Base-by-base conservation (phyloP, 2,888 invertebrate species). In the Xylophagus ater region DNA sequence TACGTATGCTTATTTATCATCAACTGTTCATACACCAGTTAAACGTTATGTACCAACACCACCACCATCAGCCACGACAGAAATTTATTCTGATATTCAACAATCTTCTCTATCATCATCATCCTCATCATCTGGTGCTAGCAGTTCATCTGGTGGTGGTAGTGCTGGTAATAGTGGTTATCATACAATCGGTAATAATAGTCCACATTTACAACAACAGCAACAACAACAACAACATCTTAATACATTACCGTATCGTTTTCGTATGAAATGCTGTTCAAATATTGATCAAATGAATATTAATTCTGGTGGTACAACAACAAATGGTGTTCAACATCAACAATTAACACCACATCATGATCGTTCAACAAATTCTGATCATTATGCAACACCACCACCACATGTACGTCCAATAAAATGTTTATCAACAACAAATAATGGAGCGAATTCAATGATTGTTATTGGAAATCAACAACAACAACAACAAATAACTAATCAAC, bases 31-130 rank as follows among this genome's bases (percentile, higher is more conserved):
- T 41, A 65, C 65, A 5, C 65, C 65, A 3, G 60, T 65, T 1
- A 65, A 65, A 35, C 59, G 65, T 0, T 65, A 65, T 41, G 57
- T 65, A 12, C 65, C 65, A 4, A 64, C 63, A 4, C 65, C 65
- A 14, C 62, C 65, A 3, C 56, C 63, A 26, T 48, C 57, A n/a
- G n/a, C n/a, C n/a, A n/a, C n/a, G 4, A 51, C 48, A 26, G 60
- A 63, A 34, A 33, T 56, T 1, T 62, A 52, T 29, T 44, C 50
- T 1, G 55, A 56, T 8, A 47, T 49, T 8, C 29, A 41, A 7
- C 44, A 47, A 23, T 33, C 42, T 28, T 45, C 49, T 14, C 46
- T 51, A 28, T 46, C 50, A 21, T 42, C 51, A 17, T 46, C 51
- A 20, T 40, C 43, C 14, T 35, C 40, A 37, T 45, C 46, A 26